Percentiles rank a stretch among this genome's conserved stretches.
Conservation (phyloP, 2,113 vertebrate genomes). For the Dipodomys merriami region DNA sequence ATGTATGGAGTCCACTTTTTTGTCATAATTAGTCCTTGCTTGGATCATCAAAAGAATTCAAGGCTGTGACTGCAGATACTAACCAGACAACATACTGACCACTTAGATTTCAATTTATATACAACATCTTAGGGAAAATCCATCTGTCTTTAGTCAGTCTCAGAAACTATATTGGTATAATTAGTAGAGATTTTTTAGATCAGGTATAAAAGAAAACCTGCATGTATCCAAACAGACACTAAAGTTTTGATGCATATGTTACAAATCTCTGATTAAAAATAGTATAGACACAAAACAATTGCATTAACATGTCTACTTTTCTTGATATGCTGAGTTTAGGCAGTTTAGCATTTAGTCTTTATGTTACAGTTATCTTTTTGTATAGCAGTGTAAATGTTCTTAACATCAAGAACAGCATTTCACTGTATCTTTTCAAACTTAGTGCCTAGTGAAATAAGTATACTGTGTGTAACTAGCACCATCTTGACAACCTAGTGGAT, state of each 20-base stretch:
- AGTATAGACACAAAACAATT: neutral
- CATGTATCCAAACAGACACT: neutral
- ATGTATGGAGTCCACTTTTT: neutral
- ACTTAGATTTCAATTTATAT: constrained; percentile 53
- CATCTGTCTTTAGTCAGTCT: neutral
- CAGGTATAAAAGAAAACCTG: neutral
- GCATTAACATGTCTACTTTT: neutral
- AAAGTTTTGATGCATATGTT: neutral
- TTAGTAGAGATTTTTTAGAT: neutral
- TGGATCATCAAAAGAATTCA: constrained; percentile 58
- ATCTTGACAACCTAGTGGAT: no score
- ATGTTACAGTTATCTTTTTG: no score
- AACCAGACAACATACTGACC: constrained; percentile 51
- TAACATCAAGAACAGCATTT: no score
- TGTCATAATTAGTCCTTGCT: constrained; percentile 58
- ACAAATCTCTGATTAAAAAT: neutral
- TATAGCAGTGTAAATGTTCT: no score
- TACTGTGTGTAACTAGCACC: no score
- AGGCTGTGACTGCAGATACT: constrained; percentile 4
- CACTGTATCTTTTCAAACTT: no score
- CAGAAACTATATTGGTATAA: neutral
- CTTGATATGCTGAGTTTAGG: neutral
- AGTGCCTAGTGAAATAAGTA: no score
- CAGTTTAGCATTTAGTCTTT: neutral
- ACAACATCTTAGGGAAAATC: constrained; percentile 9